Conservation (phyloP, 2,888 invertebrate species). For the Prenolepis imparis region DNA sequence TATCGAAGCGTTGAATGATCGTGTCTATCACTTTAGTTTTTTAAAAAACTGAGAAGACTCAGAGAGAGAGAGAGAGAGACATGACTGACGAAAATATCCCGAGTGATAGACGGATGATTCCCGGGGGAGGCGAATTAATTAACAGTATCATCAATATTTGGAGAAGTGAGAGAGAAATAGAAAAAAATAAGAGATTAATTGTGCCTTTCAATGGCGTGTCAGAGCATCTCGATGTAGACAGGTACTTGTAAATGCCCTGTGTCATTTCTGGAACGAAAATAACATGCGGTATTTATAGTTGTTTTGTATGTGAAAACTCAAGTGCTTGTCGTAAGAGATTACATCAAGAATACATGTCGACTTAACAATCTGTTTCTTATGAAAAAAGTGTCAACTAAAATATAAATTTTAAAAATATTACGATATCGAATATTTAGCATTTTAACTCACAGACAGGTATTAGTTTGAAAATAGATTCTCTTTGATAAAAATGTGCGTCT, state of each 20-base stretch:
- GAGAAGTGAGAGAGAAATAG: slow-evolving; percentile 45
- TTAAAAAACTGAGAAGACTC: slow-evolving; percentile 34
- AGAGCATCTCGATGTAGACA: slow-evolving; percentile 55
- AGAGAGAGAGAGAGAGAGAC: slow-evolving; percentile 21
- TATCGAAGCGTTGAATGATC: slow-evolving; percentile 25
- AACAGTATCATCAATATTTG: slow-evolving; percentile 50
- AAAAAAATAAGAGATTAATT: slow-evolving; percentile 57
- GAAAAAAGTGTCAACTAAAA: slow-evolving; percentile 5
- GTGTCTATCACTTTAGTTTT: slow-evolving; percentile 26
- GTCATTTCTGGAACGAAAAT: slow-evolving; percentile 77
- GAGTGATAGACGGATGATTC: slow-evolving; percentile 51
- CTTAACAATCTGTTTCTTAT: slow-evolving; percentile 12
- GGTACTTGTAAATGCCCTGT: slow-evolving; percentile 58
- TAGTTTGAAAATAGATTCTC: not conserved
- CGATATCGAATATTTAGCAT: not conserved
- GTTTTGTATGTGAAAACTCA: slow-evolving; percentile 77
- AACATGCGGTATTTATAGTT: slow-evolving; percentile 78
- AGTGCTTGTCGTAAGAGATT: slow-evolving; percentile 79
- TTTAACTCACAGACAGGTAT: not conserved
- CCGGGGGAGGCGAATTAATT: slow-evolving; percentile 57
- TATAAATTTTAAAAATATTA: not conserved
- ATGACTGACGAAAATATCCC: slow-evolving; percentile 42
- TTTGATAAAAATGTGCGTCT: not conserved
- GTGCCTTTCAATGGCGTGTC: slow-evolving; percentile 58
- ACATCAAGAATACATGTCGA: slow-evolving; percentile 71